These are phyloP conservation scores for Stylophora pistillata DNA, from an alignment of 64 coral and sea anemone species.

Conservation along the genomic window DNA sequence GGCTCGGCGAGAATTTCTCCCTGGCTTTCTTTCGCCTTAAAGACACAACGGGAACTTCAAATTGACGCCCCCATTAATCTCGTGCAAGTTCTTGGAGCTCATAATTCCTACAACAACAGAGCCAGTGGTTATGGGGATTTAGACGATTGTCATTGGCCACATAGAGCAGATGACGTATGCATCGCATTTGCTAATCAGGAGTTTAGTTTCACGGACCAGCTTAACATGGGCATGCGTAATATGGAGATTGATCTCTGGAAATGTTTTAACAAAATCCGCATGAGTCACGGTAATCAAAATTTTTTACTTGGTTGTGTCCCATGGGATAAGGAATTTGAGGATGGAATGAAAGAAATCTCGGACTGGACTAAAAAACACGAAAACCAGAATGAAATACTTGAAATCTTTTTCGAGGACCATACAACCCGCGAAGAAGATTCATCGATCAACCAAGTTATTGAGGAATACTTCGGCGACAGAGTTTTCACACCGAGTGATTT, in stretches of 20 bases:
- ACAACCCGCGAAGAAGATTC: slow-evolving; percentile 32
- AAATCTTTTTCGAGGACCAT: slow-evolving; percentile 68
- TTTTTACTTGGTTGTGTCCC: slow-evolving; percentile 53
- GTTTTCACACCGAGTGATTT: slow-evolving; percentile 63
- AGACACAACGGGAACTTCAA: slow-evolving; percentile 67
- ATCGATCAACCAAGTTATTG: slow-evolving; percentile 48
- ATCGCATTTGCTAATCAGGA: slow-evolving; percentile 77
- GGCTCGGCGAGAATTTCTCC: slow-evolving; percentile 42
- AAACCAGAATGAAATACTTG: slow-evolving; percentile 69
- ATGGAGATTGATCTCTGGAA: slow-evolving; percentile 73
- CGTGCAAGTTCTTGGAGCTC: slow-evolving; percentile 53
- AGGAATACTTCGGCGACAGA: slow-evolving; percentile 56
- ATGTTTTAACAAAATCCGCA: slow-evolving; percentile 69
- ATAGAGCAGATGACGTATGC: slow-evolving; percentile 29
- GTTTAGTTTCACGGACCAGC: slow-evolving; percentile 70
- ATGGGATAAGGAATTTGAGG: slow-evolving; percentile 59
- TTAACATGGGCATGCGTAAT: slow-evolving; percentile 66
- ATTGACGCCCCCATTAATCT: slow-evolving; percentile 42
- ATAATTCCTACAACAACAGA: slow-evolving; percentile 70
- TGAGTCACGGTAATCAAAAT: slow-evolving; percentile 49
- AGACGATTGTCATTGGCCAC: slow-evolving; percentile 69
- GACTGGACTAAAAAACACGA: slow-evolving; percentile 35
- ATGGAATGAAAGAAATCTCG: slow-evolving; percentile 65
- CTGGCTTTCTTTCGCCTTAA: slow-evolving; percentile 63
- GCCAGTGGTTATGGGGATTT: slow-evolving; percentile 51